phyloP scores from a whole-genome alignment of 1,140 invertebrate genomes.

The Bombus haemorrhoidalis region DNA sequence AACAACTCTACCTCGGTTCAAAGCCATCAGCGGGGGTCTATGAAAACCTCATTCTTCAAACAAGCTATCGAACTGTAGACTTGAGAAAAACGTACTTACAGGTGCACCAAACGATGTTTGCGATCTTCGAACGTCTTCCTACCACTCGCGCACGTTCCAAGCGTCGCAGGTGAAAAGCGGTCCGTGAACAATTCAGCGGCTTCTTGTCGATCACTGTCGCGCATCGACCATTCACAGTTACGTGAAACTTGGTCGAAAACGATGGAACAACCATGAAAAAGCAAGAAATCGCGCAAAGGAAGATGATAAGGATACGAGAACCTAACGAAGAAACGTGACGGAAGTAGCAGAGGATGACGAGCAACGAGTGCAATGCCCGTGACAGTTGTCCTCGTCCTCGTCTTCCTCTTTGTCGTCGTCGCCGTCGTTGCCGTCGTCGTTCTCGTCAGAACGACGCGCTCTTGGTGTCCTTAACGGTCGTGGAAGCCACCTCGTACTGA shows the following conservation, averaged over 20 bases:
- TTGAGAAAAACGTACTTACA: constrained; percentile 7
- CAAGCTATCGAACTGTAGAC: not conserved
- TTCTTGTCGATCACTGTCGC: constrained; percentile 8
- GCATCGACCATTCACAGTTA: not conserved
- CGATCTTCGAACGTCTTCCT: not conserved
- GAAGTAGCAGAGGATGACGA: constrained; percentile 8
- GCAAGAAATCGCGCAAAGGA: not conserved
- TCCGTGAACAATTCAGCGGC: not conserved
- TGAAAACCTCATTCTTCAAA: constrained; percentile 10
- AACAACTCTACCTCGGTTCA: constrained; percentile 13
- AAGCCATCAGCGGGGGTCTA: constrained; percentile 20
- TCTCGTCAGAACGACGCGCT: constrained; percentile 69
- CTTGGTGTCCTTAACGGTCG: constrained; percentile 76
- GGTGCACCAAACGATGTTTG: not conserved
- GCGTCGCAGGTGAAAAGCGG: not conserved
- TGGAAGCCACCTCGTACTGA: constrained; percentile 81
- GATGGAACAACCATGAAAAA: not conserved
- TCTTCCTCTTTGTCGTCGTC: not conserved
- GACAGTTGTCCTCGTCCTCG: constrained; percentile 16
- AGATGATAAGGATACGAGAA: not conserved
- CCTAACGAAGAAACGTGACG: not conserved
- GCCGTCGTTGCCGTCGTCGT: constrained; percentile 16
- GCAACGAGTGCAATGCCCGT: constrained; percentile 20
- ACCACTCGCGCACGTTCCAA: constrained; percentile 1
- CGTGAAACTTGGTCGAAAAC: not conserved